Conservation (phyloP, 2,797 vertebrate genomes). For the Bryconaethiops microstoma region DNA sequence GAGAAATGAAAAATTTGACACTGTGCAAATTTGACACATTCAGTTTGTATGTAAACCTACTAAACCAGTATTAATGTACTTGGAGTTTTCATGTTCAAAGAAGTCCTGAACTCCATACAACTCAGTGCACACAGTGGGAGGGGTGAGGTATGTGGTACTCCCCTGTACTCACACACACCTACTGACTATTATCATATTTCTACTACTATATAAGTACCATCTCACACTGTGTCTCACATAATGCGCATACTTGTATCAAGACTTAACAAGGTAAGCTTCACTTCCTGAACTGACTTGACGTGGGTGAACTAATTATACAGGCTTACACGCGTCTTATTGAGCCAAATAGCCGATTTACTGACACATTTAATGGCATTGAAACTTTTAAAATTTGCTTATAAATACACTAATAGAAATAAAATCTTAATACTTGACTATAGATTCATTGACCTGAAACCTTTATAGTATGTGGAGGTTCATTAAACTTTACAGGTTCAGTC, state of each 20-base stretch:
- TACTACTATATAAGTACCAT: conserved; percentile 67
- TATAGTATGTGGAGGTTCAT: no score
- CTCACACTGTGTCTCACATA: conserved; percentile 33
- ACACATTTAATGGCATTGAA: no score
- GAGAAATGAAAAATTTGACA: no score
- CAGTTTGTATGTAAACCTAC: background rate
- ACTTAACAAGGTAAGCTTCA: conserved; percentile 49
- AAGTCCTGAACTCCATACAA: background rate
- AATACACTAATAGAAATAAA: no score
- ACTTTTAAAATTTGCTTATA: no score
- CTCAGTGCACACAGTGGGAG: background rate
- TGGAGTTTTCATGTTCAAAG: background rate
- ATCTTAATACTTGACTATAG: no score
- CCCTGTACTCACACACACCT: conserved; percentile 15
- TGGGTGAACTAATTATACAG: no score
- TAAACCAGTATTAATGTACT: background rate
- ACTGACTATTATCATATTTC: conserved; percentile 36
- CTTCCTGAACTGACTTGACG: background rate
- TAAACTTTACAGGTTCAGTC: no score
- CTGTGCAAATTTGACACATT: background rate
- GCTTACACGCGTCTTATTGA: no score
- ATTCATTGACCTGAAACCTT: no score
- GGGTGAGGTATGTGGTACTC: conserved; percentile 2
- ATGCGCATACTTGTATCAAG: conserved; percentile 55
- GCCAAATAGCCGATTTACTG: no score